Base-by-base conservation (phyloP, 2,888 invertebrate genomes). In the Hermaeophaga mercurialis region DNA sequence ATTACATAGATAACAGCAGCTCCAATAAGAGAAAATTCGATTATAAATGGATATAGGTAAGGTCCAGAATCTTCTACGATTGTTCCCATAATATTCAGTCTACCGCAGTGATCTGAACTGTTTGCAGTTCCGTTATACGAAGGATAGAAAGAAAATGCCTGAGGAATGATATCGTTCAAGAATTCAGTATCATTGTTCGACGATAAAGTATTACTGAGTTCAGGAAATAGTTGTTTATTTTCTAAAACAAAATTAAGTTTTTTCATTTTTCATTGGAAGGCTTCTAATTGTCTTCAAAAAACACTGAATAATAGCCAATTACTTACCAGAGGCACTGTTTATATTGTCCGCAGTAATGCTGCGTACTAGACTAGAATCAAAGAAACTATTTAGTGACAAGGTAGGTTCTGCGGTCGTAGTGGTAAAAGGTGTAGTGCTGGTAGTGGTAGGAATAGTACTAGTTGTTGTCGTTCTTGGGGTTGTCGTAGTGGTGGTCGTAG, bases 1-100 rank as follows among this genome's bases (percentile, higher is more conserved):
- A 96, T 96, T 48, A 95, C 91, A 76, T 94, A 96, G 70, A 96
- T 89, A 33, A 96, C 95, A 47, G 95, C 94, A 45, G 96, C 94
- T 14, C 95, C 95, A 72, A 97, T 94, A 63, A 96, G 81, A 61
- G 95, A 94, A 80, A 96, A 96, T 76, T 96, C 94, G 71, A 96
- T 93, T 72, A 95, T 94, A 79, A 96, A 96, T 0, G 96, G 96
- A 79, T 93, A 97, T 46, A 96, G 82, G 77, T 94, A 96, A 0
- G 96, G 96, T 7, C 96, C 93, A 0, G 96, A 91, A 74, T 94
- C 94, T 70, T 91, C 87, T 6, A 95, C 94, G 68, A 95, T 94
- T 43, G 88, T 90, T 38, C 94, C 94, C 94, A 95, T 94, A 70
- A 93, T 94, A 73, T 91, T 91, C 58, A 89, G 85, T 28, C 91